Evolutionary conservation across 1,140 invertebrate species (phyloP).

Genomic region (Drosophila lini): DNA sequence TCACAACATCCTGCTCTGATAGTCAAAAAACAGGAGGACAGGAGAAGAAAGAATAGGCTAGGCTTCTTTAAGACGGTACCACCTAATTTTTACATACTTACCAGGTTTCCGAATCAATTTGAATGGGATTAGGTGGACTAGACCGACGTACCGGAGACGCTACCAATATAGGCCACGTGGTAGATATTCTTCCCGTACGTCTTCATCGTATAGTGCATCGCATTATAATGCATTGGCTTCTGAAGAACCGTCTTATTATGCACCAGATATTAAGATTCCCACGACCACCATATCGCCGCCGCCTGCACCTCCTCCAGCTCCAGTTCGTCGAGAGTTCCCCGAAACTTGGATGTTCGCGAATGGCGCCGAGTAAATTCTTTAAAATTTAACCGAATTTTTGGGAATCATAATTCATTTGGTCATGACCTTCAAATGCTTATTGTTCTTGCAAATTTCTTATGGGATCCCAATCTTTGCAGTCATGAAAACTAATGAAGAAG

Average conservation of each 20-base stretch:
- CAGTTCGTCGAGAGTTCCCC: constrained; percentile 18
- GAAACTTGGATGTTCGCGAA: constrained; percentile 31
- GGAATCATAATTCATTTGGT: not conserved
- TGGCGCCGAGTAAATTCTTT: constrained; percentile 12
- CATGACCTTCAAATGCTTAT: not conserved
- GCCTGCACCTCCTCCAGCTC: not conserved
- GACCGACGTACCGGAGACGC: not conserved
- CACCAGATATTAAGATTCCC: too few species aligned
- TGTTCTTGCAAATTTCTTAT: not conserved
- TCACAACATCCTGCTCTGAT: not conserved
- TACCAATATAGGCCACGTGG: not conserved
- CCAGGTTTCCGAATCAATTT: not conserved
- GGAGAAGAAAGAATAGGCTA: not conserved
- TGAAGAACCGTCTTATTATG: not conserved
- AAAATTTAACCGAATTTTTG: not conserved
- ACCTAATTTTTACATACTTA: not conserved
- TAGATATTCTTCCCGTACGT: not conserved
- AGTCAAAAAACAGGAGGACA: too few species aligned
- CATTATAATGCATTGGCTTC: too few species aligned
- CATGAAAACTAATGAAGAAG: too few species aligned
- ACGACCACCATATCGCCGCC: too few species aligned
- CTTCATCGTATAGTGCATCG: not conserved
- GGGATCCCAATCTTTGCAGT: too few species aligned
- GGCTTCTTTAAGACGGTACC: not conserved
- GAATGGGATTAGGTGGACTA: not conserved